A percentile compares a stretch with the other conserved stretches of the same genome.
These are phyloP conservation scores for Caenorhabditis sp. DNA, from an alignment of 2,888 invertebrate species.

Conservation along the genomic window DNA sequence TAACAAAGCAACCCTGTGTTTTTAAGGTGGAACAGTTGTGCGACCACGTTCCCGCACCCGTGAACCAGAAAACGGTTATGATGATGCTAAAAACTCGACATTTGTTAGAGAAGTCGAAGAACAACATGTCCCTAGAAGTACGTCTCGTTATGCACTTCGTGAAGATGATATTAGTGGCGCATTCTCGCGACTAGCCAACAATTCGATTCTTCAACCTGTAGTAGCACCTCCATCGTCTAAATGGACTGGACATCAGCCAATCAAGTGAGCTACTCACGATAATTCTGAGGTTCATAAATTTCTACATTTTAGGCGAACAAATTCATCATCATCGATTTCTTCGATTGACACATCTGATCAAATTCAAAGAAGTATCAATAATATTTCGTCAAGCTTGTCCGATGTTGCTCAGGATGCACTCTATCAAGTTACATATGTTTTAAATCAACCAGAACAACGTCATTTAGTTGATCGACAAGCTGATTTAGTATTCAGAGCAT, in stretches of 20 bases:
- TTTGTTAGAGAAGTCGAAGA: background rate
- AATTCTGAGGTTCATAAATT: background rate
- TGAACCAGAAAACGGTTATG: conserved; percentile 19
- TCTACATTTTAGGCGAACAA: conserved; percentile 25
- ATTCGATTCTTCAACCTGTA: background rate
- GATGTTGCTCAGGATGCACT: conserved; percentile 53
- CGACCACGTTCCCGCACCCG: conserved; percentile 25
- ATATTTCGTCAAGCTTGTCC: conserved; percentile 48
- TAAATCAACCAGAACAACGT: conserved; percentile 37
- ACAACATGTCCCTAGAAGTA: background rate
- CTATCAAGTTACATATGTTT: conserved; percentile 37
- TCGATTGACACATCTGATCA: conserved; percentile 55
- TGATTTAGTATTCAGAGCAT: conserved; percentile 35
- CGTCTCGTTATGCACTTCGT: conserved; percentile 27
- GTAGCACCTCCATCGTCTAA: conserved; percentile 12
- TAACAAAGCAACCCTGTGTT: too few species aligned
- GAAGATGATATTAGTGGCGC: background rate
- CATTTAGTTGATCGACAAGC: conserved; percentile 34
- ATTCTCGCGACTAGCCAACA: background rate
- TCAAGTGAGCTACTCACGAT: conserved; percentile 16
- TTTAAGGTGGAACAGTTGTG: conserved; percentile 17
- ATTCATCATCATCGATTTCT: conserved; percentile 51
- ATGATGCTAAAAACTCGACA: background rate
- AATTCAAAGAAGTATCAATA: conserved; percentile 58
- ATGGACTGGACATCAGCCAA: conserved; percentile 18